Evolutionary conservation across 1,140 invertebrate species (phyloP).

Genomic region (Heterodera schachtii): DNA sequence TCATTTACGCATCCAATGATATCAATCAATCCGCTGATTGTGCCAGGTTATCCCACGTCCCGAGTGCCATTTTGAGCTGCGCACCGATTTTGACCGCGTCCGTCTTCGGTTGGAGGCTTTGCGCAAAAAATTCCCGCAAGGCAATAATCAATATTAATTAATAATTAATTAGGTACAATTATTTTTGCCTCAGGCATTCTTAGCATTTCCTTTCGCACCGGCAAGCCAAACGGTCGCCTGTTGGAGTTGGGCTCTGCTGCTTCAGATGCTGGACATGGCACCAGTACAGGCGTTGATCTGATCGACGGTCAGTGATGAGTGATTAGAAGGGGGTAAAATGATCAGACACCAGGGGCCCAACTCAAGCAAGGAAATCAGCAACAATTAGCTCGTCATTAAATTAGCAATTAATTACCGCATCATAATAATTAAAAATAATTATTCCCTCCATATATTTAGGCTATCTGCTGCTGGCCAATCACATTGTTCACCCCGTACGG

Average conservation of each 20-base stretch:
- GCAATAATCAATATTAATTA: not conserved
- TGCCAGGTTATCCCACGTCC: constrained; percentile 23
- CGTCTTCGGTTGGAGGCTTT: constrained; percentile 13
- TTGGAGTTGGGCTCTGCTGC: constrained; percentile 8
- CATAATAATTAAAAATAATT: too few relatives aligned
- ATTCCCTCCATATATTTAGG: constrained; percentile 5
- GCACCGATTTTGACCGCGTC: constrained; percentile 20
- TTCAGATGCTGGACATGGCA: not conserved
- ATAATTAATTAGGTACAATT: too few relatives aligned
- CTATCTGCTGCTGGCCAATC: constrained; percentile 28
- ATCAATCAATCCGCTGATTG: not conserved
- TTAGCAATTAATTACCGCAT: too few relatives aligned
- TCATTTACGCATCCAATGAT: not conserved
- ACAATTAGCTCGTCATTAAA: too few relatives aligned
- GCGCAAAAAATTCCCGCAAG: constrained; percentile 18
- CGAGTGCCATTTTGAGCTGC: constrained; percentile 32
- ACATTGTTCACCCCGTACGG: constrained; percentile 26
- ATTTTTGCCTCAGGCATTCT: constrained; percentile 1
- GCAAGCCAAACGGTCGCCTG: constrained; percentile 26
- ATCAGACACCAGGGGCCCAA: not conserved
- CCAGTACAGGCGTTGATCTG: constrained; percentile 9
- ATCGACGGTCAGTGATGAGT: constrained; percentile 23
- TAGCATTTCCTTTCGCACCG: constrained; percentile 28
- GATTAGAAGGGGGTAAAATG: not conserved
- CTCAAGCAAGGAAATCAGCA: too few relatives aligned